Evolutionary conservation across 2,113 vertebrate species (phyloP).

Genomic region (Gymnarchus niloticus): DNA sequence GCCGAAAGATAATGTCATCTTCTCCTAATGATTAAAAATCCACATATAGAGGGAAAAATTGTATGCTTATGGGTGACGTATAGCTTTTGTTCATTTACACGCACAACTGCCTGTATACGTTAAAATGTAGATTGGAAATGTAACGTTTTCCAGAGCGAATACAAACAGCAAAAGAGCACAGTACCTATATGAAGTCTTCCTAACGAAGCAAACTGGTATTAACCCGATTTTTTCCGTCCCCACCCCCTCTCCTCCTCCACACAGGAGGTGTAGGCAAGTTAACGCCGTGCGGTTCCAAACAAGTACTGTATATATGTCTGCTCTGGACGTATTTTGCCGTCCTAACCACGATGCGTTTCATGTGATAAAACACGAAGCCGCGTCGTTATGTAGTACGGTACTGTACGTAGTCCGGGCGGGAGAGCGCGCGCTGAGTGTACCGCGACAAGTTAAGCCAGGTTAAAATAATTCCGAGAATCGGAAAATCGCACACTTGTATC

Average conservation of each 20-base stretch:
- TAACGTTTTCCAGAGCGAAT: conserved; percentile 14
- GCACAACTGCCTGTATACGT: neutral
- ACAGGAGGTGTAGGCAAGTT: neutral
- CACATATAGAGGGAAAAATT: neutral
- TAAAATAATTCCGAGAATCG: conserved; percentile 7
- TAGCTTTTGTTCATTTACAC: neutral
- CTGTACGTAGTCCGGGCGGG: neutral
- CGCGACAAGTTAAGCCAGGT: conserved; percentile 6
- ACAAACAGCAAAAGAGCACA: conserved; percentile 13
- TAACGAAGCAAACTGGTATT: conserved; percentile 17
- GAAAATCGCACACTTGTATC: neutral
- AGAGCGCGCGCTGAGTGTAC: neutral
- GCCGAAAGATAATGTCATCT: neutral
- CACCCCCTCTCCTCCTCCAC: neutral
- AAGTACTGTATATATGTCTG: neutral
- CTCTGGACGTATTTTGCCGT: neutral
- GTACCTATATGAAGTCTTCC: conserved; percentile 16
- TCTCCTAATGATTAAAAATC: neutral
- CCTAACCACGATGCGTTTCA: neutral
- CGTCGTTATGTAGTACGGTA: conserved; percentile 6
- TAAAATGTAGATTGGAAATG: neutral
- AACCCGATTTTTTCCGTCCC: conserved; percentile 19
- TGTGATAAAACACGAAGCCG: neutral
- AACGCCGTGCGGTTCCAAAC: neutral
- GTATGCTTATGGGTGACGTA: neutral